Base-by-base conservation (phyloP, 1,140 invertebrate species). In the Zophobas atratus region DNA sequence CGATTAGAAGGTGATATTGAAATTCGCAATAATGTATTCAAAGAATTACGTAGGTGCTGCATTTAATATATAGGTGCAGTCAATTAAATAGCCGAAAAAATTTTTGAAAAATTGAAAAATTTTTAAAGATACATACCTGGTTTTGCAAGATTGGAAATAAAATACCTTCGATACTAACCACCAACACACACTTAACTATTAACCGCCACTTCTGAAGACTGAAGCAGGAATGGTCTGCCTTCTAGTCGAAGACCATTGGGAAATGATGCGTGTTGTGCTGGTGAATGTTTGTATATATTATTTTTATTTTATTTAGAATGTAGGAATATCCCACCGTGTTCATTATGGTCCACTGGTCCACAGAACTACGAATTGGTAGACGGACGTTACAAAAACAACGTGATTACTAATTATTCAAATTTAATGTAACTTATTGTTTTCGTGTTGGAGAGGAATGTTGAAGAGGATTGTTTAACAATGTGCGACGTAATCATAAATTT, bases 211-310 rank as follows among this genome's bases (percentile, higher is more conserved):
- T 63, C 4, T 63, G 57, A 34, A 38, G 57, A 63, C 57, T 63
- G 57, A 36, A 63, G 38, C 57, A 39, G 57, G 57, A 63, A 63
- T 63, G 57, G 57, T 39, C 57, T 39, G 6, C 57, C 57, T 63
- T 63, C 57, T 63, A 63, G 57, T 63, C 57, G 57, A 63, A 63
- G 57, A 63, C 57, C 57, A 63, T 63, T 63, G 57, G 57, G 57
- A 63, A 63, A 63, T 63, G 57, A 63, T 63, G 57, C 57, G 57
- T 63, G 57, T 6, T 57, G 20, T 34, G 20, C 33, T 63, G 36
- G 57, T 63, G 57, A 63, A 63, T 63, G 57, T 36, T 63, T 63
- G 33, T 63, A 34, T 63, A 63, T 63, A 63, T 60, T 63, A 63
- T 63, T 63, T 36, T 63, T 63, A 63, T 63, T 63, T 63, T 63